Evolutionary conservation across 2,113 vertebrate genomes (phyloP).

Genomic region (Chloropsis hardwickii): DNA sequence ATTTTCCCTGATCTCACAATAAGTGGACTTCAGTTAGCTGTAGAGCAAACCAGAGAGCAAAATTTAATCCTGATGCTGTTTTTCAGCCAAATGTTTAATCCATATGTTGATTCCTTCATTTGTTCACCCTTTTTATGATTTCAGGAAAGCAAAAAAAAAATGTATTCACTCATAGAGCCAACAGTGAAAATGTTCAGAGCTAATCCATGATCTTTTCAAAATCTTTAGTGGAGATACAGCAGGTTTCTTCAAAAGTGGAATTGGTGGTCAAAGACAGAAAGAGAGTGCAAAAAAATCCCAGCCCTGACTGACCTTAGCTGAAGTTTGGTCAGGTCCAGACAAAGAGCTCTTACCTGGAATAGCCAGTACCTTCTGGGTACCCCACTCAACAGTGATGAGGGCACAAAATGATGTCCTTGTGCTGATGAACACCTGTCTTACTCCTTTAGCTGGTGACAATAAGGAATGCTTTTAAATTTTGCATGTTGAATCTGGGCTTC

Average conservation of each 20-base stretch:
- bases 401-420: not conserved
- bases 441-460: not conserved
- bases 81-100: not conserved
- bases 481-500: not conserved
- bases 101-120: not conserved
- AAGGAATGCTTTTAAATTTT: not conserved
- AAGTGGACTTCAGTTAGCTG: not conserved
- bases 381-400: not conserved
- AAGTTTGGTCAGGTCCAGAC: not conserved
- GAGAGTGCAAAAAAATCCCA: not conserved
- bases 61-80: not conserved
- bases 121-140: not conserved
- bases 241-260: not conserved
- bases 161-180: not conserved
- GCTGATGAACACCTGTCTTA: not conserved
- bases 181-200: not conserved
- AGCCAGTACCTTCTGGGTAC: not conserved
- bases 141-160: not conserved
- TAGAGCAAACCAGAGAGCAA: not conserved
- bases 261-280: not conserved
- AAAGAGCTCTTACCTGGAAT: not conserved
- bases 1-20: not conserved
- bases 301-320: not conserved
- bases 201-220: not conserved
- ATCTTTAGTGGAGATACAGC: not conserved